A percentile compares a stretch with the other conserved stretches of the same genome.
These are phyloP conservation scores for Girardinichthys multiradiatus DNA, from an alignment of 2,113 vertebrate genomes.

Conservation along the genomic window DNA sequence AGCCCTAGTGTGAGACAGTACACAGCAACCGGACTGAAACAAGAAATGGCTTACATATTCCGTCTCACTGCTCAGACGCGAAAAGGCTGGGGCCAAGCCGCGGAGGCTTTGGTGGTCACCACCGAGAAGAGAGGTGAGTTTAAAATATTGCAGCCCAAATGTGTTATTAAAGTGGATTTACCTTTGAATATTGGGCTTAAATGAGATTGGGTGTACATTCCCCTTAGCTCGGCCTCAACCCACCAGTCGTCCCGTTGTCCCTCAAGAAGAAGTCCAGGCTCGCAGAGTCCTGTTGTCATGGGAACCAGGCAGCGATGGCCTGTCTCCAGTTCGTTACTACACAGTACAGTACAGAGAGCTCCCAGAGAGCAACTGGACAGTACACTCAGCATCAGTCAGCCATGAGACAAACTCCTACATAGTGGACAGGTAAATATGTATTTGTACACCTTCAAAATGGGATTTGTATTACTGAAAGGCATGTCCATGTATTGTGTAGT, in stretches of 20 bases:
- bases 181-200: constrained; percentile 24
- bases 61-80: constrained; percentile 93
- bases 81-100: constrained; percentile 95
- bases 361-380: constrained; percentile 86
- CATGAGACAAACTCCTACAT: constrained; percentile 87
- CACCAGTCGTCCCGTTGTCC: constrained; percentile 87
- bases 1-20: constrained; percentile 91
- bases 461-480: no score
- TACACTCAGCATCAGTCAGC: constrained; percentile 87
- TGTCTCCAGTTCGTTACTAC: constrained; percentile 95
- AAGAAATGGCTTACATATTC: constrained; percentile 92
- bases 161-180: constrained; percentile 12
- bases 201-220: neutral
- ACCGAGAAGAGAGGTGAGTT: constrained; percentile 93
- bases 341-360: constrained; percentile 92
- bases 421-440: constrained; percentile 86
- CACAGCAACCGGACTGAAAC: constrained; percentile 86
- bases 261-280: constrained; percentile 81
- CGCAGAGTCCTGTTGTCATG: constrained; percentile 92
- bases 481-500: no score
- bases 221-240: constrained; percentile 90
- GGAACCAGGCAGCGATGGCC: constrained; percentile 95
- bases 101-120: constrained; percentile 95
- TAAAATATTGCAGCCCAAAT: constrained; percentile 15
- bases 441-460: neutral